Evolutionary conservation across 2,888 invertebrate genomes (phyloP), one percentile per base, ranked within the genome.

Genomic region (Anthophora plumipes): DNA sequence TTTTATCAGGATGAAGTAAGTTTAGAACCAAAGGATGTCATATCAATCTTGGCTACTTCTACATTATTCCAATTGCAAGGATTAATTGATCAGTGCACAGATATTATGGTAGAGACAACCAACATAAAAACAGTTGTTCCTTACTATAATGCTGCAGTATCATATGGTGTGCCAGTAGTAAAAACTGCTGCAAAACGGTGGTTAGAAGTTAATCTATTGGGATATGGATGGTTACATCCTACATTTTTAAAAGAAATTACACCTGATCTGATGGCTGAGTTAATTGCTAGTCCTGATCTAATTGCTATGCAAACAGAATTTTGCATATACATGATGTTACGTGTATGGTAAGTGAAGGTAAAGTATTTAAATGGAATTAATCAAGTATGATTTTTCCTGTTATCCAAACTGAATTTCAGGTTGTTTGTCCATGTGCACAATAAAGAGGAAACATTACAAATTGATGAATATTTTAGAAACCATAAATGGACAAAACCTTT

Each of bases 271-370:
- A 96, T 97, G 96, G 93, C 94, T 4, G 94, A 95, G 52, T 92
- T 97, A 41, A 94, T 96, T 39, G 93, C 94, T 14, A 95, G 96
- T 91, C 95, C 95, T 0, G 95, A 96, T 87, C 94, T 97, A 77
- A 96, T 96, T 90, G 96, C 96, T 1, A 95, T 97, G 94, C 97
- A 97, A 93, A 97, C 97, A 0, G 97, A 97, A 93, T 96, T 96
- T 92, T 96, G 96, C 46, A 93, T 97, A 54, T 97, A 97, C 86
- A 95, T 95, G 63, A 93, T 97, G 91, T 91, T 97, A 25, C 95
- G 96, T 88, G 95, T 95, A 88, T 97, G 97, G 97, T 91, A 82
- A 63, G 80, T 74, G 31, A 31, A 31, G 70, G 57, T 72, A 4
- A 60, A 61, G 67, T 50, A 17, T 0, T 2, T 1, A 11, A 20